A percentile compares a stretch with the other conserved stretches of the same genome.
phyloP scores from a whole-genome alignment of 92 coral and sea anemone species.

The Phenganax stokvisi region DNA sequence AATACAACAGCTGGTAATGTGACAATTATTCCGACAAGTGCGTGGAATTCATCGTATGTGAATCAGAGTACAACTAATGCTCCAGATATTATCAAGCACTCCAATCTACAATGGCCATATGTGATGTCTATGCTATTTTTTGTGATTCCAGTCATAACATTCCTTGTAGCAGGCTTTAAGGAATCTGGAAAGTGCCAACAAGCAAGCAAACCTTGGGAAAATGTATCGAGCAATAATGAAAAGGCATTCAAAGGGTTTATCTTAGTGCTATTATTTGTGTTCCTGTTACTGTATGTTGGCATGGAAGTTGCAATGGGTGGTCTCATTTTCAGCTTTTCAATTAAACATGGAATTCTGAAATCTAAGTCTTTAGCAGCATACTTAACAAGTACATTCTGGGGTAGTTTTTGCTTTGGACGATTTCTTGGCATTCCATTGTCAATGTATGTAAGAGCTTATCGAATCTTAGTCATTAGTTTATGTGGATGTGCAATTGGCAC shows the following conservation, averaged over 20 bases:
- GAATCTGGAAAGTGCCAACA: constrained; percentile 47
- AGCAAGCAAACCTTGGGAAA: constrained; percentile 8
- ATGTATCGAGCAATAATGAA: constrained; percentile 45
- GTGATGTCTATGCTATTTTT: constrained; percentile 65
- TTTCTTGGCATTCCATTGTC: constrained; percentile 71
- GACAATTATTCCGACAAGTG: background rate
- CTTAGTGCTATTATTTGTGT: constrained; percentile 58
- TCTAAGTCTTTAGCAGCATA: constrained; percentile 59
- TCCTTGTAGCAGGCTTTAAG: constrained; percentile 49
- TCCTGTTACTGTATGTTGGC: constrained; percentile 79
- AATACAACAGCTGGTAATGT: background rate
- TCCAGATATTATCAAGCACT: background rate
- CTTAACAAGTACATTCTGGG: constrained; percentile 85
- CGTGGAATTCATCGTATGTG: background rate
- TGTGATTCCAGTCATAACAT: constrained; percentile 55
- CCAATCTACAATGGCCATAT: constrained; percentile 71
- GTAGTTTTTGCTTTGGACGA: constrained; percentile 80
- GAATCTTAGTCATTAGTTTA: constrained; percentile 60
- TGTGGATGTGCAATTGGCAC: constrained; percentile 63
- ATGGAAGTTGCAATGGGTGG: constrained; percentile 87
- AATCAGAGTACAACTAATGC: background rate
- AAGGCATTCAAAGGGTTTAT: constrained; percentile 52
- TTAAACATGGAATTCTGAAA: constrained; percentile 45
- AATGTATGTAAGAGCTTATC: constrained; percentile 54
- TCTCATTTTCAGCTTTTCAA: constrained; percentile 64